phyloP scores from a whole-genome alignment of 1,140 invertebrate genomes.

The Diorhabda elongata region DNA sequence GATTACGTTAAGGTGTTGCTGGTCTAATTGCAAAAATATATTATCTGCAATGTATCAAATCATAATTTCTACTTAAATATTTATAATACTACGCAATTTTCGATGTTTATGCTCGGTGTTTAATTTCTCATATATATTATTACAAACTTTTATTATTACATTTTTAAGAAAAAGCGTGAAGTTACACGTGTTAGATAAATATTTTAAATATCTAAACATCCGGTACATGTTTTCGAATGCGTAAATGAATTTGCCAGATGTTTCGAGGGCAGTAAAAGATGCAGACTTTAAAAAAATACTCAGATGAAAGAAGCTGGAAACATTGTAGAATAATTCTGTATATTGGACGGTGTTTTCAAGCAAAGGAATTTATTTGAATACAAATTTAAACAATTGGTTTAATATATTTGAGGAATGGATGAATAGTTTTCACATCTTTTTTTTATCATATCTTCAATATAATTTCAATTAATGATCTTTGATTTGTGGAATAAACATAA shows the following conservation, averaged over 20 bases:
- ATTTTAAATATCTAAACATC: not conserved
- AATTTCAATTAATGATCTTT: too few species aligned
- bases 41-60: not conserved
- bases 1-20: not conserved
- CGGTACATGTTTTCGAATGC: constrained; percentile 1
- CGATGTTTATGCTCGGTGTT: not conserved
- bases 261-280: not conserved
- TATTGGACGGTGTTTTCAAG: not conserved
- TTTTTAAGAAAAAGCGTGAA: not conserved
- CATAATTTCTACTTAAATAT: not conserved
- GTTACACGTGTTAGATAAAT: constrained; percentile 1
- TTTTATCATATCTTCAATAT: too few species aligned
- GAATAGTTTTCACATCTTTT: too few species aligned
- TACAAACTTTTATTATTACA: not conserved
- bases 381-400: not conserved
- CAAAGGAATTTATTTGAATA: not conserved
- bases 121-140: not conserved
- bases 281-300: not conserved
- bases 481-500: too few species aligned
- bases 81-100: not conserved
- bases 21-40: not conserved
- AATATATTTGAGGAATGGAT: too few species aligned
- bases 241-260: not conserved
- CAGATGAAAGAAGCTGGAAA: not conserved
- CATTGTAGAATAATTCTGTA: not conserved